phyloP scores from a whole-genome alignment of 1,140 invertebrate genomes.

The Leptonema lineaticorne region DNA sequence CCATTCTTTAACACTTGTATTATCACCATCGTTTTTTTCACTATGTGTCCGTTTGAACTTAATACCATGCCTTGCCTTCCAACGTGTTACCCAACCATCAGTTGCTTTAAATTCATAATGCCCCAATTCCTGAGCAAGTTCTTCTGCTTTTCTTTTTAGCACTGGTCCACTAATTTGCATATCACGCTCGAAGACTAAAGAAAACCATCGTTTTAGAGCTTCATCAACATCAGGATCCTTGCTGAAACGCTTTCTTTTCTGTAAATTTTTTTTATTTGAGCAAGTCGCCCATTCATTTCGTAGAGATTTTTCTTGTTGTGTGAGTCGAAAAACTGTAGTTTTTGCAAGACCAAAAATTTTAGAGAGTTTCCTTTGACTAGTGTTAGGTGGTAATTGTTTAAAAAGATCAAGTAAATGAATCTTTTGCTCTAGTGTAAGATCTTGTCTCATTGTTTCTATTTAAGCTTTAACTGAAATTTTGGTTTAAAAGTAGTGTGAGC shows the following conservation, averaged over 20 bases:
- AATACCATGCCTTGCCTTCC: constrained; percentile 16
- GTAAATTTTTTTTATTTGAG: not conserved
- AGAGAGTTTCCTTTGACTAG: not conserved
- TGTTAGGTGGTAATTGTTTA: constrained; percentile 12
- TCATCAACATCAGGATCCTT: constrained; percentile 33
- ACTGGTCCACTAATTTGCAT: constrained; percentile 12
- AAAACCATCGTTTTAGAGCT: constrained; percentile 30
- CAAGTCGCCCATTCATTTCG: constrained; percentile 9
- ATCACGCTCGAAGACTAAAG: constrained; percentile 7
- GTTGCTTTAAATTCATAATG: constrained; percentile 21
- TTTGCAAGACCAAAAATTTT: not conserved
- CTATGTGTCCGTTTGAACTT: constrained; percentile 10
- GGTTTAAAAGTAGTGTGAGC: too few relatives aligned
- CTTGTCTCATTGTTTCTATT: too few relatives aligned
- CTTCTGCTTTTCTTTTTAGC: constrained; percentile 23
- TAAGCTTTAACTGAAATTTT: too few relatives aligned
- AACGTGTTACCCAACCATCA: constrained; percentile 21
- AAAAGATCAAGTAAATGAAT: not conserved
- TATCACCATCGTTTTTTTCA: constrained; percentile 8
- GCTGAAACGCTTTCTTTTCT: constrained; percentile 28
- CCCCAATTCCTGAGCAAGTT: constrained; percentile 20
- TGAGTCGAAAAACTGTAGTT: not conserved
- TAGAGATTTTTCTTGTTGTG: not conserved
- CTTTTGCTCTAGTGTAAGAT: not conserved
- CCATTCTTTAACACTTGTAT: not conserved